Percentiles rank a stretch among this genome's conserved stretches.
phyloP scores from a whole-genome alignment of 1,140 invertebrate genomes.

The Solenopsis fugax region DNA sequence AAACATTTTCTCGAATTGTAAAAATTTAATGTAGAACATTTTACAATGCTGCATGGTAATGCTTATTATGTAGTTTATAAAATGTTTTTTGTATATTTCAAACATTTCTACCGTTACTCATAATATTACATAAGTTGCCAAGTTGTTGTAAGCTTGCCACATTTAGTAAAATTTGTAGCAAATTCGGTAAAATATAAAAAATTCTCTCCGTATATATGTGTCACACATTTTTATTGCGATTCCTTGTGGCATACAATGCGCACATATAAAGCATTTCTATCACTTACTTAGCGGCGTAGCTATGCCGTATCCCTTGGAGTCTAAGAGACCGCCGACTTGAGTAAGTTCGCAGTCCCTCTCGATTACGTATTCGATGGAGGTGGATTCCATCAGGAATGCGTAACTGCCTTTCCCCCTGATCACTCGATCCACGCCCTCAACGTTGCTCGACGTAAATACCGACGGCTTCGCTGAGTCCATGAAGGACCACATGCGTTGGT shows the following conservation, averaged over 20 bases:
- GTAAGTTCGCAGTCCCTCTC: constrained; percentile 96
- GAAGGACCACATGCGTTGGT: constrained; percentile 97
- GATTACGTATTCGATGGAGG: constrained; percentile 96
- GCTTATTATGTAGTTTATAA: too few species aligned
- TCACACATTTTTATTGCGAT: neutral
- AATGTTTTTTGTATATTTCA: too few species aligned
- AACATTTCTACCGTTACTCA: too few species aligned
- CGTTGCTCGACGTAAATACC: constrained; percentile 94
- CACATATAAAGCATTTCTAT: neutral
- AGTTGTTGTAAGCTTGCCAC: too few species aligned
- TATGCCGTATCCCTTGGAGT: constrained; percentile 97
- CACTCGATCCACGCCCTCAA: constrained; percentile 95
- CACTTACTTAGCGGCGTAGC: constrained; percentile 95
- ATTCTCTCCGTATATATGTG: neutral
- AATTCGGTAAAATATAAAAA: too few species aligned
- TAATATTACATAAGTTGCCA: too few species aligned
- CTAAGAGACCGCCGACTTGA: constrained; percentile 95
- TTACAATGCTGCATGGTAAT: too few species aligned
- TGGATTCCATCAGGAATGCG: constrained; percentile 97
- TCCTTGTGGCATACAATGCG: too few species aligned
- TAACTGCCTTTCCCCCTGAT: constrained; percentile 94
- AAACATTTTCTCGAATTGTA: too few species aligned
- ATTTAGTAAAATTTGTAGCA: too few species aligned
- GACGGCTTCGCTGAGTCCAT: constrained; percentile 95
- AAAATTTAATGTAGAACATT: too few species aligned